phyloP scores from a whole-genome alignment of 2,113 vertebrate genomes.

The Hyla sarda region DNA sequence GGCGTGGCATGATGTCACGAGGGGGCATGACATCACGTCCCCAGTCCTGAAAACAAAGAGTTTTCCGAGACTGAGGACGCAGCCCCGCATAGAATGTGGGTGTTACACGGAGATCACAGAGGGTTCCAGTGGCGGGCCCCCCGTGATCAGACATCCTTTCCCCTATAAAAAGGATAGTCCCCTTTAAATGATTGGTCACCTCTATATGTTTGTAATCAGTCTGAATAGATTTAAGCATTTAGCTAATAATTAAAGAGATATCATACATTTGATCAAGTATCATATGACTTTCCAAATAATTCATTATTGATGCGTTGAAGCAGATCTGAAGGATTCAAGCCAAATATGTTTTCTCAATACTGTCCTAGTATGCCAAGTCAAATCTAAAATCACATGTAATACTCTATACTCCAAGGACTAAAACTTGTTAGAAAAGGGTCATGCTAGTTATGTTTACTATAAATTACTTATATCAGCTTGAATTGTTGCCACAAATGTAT shows the following conservation, averaged over 20 bases:
- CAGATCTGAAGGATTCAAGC: neutral
- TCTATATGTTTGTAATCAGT: neutral
- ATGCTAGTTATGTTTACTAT: neutral
- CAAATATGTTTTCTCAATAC: neutral
- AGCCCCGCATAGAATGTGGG: too few species aligned
- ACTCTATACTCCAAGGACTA: neutral
- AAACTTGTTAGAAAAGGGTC: neutral
- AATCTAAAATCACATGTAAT: constrained; percentile 20
- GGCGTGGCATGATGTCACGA: too few species aligned
- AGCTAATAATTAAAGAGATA: neutral
- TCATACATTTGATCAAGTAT: neutral
- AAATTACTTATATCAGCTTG: neutral
- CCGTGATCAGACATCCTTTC: too few species aligned
- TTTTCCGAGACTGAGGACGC: too few species aligned
- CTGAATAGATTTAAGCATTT: neutral
- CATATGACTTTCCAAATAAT: neutral
- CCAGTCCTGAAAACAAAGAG: too few species aligned
- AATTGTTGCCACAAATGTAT: neutral
- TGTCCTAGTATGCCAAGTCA: neutral
- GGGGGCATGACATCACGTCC: too few species aligned
- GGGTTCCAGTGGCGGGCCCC: too few species aligned
- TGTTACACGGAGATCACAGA: too few species aligned
- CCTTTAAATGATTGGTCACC: too few species aligned
- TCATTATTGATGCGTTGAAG: neutral
- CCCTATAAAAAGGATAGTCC: too few species aligned